Conservation (phyloP, 2,888 invertebrate species). For the Lysandra coridon region DNA sequence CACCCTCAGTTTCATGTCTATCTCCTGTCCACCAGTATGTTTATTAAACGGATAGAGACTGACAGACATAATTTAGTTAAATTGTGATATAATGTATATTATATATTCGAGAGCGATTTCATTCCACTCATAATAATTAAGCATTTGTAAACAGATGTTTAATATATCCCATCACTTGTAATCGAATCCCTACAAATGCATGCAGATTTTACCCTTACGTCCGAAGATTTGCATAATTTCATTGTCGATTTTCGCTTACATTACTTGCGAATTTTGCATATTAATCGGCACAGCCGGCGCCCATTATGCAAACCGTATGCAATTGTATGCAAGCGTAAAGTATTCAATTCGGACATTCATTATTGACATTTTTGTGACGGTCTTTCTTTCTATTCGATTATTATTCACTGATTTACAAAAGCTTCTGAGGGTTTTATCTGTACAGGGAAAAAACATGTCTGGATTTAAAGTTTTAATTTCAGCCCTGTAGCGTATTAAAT, state of each 20-base stretch:
- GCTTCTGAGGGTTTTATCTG: background rate
- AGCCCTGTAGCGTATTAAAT: no score
- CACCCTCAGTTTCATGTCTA: no score
- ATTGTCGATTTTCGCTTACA: conserved; percentile 44
- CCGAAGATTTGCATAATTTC: conserved; percentile 38
- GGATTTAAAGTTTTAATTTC: no score
- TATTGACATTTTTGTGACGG: conserved; percentile 25
- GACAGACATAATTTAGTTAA: no score
- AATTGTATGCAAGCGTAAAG: conserved; percentile 46
- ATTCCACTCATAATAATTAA: conserved; percentile 8
- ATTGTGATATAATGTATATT: no score
- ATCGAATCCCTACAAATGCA: conserved; percentile 28
- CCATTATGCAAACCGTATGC: conserved; percentile 55
- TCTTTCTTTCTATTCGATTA: background rate
- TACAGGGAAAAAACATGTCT: background rate
- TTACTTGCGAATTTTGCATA: conserved; percentile 46
- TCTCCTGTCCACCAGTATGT: no score
- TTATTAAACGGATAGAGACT: no score
- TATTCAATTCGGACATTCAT: conserved; percentile 37
- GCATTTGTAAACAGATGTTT: conserved; percentile 20
- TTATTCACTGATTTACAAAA: background rate
- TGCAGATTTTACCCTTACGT: conserved; percentile 30
- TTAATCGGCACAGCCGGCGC: conserved; percentile 44
- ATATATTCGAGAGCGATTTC: background rate
- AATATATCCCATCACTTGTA: conserved; percentile 13